A percentile compares a stretch with the other conserved stretches of the same genome.
Evolutionary conservation across 2,888 invertebrate genomes (phyloP).

Genomic region (Dorcus hopei): DNA sequence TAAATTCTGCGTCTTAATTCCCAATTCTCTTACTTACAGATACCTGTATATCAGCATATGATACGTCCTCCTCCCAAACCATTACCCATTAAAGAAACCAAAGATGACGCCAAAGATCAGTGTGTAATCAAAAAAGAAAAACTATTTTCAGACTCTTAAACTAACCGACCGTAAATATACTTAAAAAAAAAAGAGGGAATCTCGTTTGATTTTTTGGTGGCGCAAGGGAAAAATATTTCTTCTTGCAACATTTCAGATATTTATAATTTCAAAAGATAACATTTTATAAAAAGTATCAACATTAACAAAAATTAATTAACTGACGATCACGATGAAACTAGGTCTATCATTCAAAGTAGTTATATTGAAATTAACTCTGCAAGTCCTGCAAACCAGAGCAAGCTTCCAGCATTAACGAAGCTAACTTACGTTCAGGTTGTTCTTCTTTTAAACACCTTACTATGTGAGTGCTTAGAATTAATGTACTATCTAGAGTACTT

Average conservation of each 20-base stretch:
- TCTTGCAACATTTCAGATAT: too few relatives aligned
- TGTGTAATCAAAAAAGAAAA: conserved; percentile 4
- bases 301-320: too few relatives aligned
- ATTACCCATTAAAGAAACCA: conserved; percentile 51
- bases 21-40: conserved; percentile 47
- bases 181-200: too few relatives aligned
- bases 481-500: conserved; percentile 40
- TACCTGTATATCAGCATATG: conserved; percentile 68
- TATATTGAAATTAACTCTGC: conserved; percentile 20
- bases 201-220: too few relatives aligned
- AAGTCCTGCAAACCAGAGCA: conserved; percentile 42
- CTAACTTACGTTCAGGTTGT: conserved; percentile 47
- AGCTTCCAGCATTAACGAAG: conserved; percentile 53
- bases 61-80: conserved; percentile 58
- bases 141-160: background rate
- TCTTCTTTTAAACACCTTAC: conserved; percentile 47
- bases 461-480: conserved; percentile 46
- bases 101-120: conserved; percentile 17
- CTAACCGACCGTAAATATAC: background rate
- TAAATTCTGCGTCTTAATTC: background rate
- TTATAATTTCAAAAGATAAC: background rate
- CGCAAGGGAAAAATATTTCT: too few relatives aligned
- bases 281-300: background rate
- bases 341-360: too few relatives aligned
- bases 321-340: too few relatives aligned